Percentiles rank a stretch among this genome's conserved stretches.
Evolutionary conservation across 2,888 invertebrate genomes (phyloP).

Genomic region (Thymelicus lineola): DNA sequence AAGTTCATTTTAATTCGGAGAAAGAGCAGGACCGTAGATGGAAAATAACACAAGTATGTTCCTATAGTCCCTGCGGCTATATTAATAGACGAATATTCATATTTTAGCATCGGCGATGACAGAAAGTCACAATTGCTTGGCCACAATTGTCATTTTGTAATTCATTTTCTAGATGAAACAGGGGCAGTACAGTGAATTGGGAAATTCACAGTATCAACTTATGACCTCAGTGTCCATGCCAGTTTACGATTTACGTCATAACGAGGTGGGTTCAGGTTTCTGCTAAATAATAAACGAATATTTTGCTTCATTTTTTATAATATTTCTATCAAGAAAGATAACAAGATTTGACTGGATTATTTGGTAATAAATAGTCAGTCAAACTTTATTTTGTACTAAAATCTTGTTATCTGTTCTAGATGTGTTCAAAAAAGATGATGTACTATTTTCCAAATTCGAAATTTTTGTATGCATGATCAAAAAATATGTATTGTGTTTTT

Average conservation of each 20-base stretch:
- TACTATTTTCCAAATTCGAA: slow-evolving; percentile 49
- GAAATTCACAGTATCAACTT: slow-evolving; percentile 88
- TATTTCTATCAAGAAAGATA: slow-evolving; percentile 16
- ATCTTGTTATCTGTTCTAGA: slow-evolving; percentile 19
- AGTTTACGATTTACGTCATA: slow-evolving; percentile 94
- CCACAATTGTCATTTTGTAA: background rate
- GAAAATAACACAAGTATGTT: slow-evolving; percentile 73
- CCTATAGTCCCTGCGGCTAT: background rate
- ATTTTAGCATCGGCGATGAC: no score
- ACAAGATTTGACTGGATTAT: slow-evolving; percentile 9
- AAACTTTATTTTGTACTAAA: background rate
- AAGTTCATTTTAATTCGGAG: slow-evolving; percentile 85
- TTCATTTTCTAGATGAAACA: slow-evolving; percentile 79
- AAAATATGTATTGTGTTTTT: slow-evolving; percentile 60
- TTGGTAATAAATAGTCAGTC: background rate
- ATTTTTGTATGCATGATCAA: slow-evolving; percentile 69
- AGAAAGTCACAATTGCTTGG: no score
- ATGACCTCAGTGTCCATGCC: slow-evolving; percentile 98
- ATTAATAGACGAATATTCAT: no score
- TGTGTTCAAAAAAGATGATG: background rate
- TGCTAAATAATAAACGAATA: slow-evolving; percentile 38
- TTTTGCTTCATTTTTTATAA: slow-evolving; percentile 21
- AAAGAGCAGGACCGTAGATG: slow-evolving; percentile 87
- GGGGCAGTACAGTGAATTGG: slow-evolving; percentile 86
- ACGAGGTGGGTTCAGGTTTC: slow-evolving; percentile 87